phyloP scores from a whole-genome alignment of 2,888 invertebrate species.

The Deroplatys truncata region DNA sequence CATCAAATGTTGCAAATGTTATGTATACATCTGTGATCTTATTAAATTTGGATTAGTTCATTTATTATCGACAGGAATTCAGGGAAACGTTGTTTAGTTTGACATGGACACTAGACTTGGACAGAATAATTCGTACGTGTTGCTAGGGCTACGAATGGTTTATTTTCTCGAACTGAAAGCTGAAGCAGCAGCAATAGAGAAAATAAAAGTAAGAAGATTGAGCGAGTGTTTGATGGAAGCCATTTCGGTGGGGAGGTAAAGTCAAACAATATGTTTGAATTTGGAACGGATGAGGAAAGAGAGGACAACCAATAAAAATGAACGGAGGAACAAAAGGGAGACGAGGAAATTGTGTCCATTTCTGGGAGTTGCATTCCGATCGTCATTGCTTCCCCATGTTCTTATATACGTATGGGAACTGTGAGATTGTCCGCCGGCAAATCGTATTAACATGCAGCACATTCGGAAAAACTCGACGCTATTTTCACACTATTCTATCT shows the following conservation, averaged over 20 bases:
- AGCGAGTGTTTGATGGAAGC: neutral
- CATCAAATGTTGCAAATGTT: too few species aligned
- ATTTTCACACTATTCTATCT: neutral
- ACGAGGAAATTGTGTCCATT: neutral
- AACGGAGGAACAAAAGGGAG: neutral
- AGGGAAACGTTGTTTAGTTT: too few species aligned
- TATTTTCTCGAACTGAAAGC: neutral
- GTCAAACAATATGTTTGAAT: neutral
- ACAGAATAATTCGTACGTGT: too few species aligned
- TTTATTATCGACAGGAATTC: too few species aligned
- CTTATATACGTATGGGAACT: neutral
- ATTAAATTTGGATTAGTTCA: too few species aligned
- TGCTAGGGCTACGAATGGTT: neutral
- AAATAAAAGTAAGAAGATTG: neutral
- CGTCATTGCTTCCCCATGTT: neutral
- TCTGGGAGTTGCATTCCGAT: neutral
- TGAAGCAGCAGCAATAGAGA: neutral
- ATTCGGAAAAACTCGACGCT: neutral
- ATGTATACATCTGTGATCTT: too few species aligned
- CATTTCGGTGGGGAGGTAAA: neutral
- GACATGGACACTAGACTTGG: too few species aligned
- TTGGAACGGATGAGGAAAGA: neutral
- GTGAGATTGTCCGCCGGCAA: neutral
- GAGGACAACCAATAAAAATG: neutral
- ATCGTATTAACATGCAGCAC: neutral